Evolutionary conservation across 2,113 vertebrate species (phyloP), one percentile per base, ranked within the genome.

Genomic region (Plotosus lineatus): DNA sequence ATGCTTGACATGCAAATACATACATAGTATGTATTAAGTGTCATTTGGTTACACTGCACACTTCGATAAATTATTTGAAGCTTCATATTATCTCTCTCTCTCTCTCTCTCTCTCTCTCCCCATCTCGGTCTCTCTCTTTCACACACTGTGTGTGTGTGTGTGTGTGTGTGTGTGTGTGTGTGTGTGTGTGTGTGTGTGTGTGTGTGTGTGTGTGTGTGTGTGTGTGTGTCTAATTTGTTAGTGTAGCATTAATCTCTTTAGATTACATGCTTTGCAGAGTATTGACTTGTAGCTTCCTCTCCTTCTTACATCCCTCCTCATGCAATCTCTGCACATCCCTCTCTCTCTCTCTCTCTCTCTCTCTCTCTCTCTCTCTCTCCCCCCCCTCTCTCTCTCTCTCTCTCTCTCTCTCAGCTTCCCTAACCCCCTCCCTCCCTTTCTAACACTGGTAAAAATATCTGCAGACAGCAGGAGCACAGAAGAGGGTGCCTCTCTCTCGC

Each of bases 381-480:
- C 71, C 56, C 55, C 73, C 68, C 74, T 51, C 77, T 46, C 75
- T 66, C 86, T 68, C 55, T 66, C 46, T 56, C 76, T 68, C 80
- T 56, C 77, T 44, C 66, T 26, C 82, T 31, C 74, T 82, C 74
- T 63, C 82, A 56, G 77, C 56, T 80, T 68, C 76, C 11, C 17
- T 31, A 11, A 85, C 87, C 86, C 91, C 89, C 90, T 91, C 87
- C 90, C 91, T 90, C 88, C 91, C 92, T 86, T 82, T 90, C 91
- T 91, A 93, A 89, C 94, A 94, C 94, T 95, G 94, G 95, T 95
- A 96, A 95, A 96, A 96, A 97, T 95, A 96, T 94, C 95, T 91
- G 87, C 93, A 97, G 95, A 95, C 86, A 91, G 95, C 93, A 95
- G 94, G 94, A 94, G 94, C 93, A 93, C 94, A 93, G 93, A 94